Evolutionary conservation across 2,113 vertebrate species (phyloP).

Genomic region (Polypterus senegalus): DNA sequence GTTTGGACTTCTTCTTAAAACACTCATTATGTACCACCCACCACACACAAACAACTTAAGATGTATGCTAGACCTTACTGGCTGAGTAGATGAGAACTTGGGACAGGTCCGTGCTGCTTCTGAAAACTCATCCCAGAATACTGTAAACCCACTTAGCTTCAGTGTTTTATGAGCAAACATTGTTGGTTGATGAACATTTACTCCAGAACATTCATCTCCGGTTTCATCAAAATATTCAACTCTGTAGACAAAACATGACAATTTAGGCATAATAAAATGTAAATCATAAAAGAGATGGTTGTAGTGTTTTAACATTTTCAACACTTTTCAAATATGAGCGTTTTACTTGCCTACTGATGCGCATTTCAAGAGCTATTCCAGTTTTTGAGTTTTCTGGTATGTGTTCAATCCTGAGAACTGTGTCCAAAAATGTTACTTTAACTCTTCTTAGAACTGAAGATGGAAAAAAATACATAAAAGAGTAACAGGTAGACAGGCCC

Average conservation of each 20-base stretch:
- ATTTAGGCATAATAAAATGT: not conserved
- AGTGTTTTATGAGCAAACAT: conserved; percentile 88
- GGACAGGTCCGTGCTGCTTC: conserved; percentile 69
- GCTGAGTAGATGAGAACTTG: conserved; percentile 67
- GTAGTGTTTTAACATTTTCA: not conserved
- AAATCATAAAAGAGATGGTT: too few species aligned
- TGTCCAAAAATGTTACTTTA: conserved; percentile 88
- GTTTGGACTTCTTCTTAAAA: not conserved
- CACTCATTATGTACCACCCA: not conserved
- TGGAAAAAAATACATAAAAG: conserved; percentile 21
- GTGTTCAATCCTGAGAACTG: conserved; percentile 83
- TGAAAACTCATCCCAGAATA: conserved; percentile 93
- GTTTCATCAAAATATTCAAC: conserved; percentile 87
- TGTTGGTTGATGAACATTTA: conserved; percentile 85
- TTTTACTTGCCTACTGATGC: conserved; percentile 69
- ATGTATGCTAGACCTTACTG: conserved; percentile 45
- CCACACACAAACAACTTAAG: not conserved
- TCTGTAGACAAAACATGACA: conserved; percentile 31
- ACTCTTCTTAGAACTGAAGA: conserved; percentile 83
- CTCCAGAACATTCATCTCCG: conserved; percentile 69
- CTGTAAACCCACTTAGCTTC: conserved; percentile 72
- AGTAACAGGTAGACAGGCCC: too few species aligned
- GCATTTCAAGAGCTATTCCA: conserved; percentile 84
- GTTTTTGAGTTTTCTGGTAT: conserved; percentile 91
- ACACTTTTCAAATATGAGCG: conserved; percentile 4